A percentile compares a stretch with the other conserved stretches of the same genome.
Evolutionary conservation across 92 coral and sea anemone genomes (phyloP).

Genomic region (Porites divaricata): DNA sequence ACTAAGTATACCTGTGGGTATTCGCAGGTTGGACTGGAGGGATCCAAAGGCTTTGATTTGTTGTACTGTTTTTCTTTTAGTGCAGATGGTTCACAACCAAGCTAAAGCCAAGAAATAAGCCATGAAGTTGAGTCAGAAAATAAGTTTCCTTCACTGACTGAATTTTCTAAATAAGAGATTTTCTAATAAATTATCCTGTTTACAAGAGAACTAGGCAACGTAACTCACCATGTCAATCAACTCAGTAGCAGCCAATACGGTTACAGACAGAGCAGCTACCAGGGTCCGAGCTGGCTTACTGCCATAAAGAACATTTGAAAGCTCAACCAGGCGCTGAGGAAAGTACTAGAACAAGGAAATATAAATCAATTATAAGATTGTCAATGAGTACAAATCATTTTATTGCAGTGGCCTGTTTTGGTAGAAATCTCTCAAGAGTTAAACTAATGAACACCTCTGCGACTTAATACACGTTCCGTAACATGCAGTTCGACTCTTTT

Average conservation of each 20-base stretch:
- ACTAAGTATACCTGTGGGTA: slow-evolving; percentile 69
- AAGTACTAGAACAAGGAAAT: slow-evolving; percentile 12
- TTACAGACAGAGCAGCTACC: slow-evolving; percentile 79
- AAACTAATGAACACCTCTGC: no score
- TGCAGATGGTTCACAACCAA: slow-evolving; percentile 45
- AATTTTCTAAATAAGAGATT: not conserved
- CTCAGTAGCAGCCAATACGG: slow-evolving; percentile 78
- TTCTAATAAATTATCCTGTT: no score
- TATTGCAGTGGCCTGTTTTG: no score
- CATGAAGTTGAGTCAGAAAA: not conserved
- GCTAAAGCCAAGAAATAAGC: slow-evolving; percentile 30
- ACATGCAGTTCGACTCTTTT: no score
- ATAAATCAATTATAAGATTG: not conserved
- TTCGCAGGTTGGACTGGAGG: slow-evolving; percentile 58
- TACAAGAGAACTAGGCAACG: no score
- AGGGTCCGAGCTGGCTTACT: slow-evolving; percentile 94
- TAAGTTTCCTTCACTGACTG: not conserved
- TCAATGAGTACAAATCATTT: no score
- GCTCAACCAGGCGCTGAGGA: slow-evolving; percentile 31
- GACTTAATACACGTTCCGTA: no score
- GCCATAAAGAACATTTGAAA: slow-evolving; percentile 76
- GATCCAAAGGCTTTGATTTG: slow-evolving; percentile 61
- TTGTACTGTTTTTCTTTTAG: slow-evolving; percentile 16
- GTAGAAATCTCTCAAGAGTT: no score
- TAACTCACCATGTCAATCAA: slow-evolving; percentile 83